phyloP scores from a whole-genome alignment of 1,140 invertebrate species.

The Calephelis virginiensis region DNA sequence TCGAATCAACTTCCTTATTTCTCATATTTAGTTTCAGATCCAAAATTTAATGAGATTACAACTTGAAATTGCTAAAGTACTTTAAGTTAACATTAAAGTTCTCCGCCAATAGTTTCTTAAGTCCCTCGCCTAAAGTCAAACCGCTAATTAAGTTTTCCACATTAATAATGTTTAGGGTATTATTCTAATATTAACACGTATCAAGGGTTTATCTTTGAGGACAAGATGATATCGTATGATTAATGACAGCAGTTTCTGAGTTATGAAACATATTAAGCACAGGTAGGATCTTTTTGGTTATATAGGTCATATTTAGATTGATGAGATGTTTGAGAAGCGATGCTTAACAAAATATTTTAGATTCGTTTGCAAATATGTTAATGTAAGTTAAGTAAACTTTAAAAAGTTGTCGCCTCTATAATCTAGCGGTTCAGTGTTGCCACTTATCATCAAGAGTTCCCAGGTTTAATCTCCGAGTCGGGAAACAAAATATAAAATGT shows the following conservation, averaged over 20 bases:
- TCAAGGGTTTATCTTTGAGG: conserved; percentile 23
- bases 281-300: conserved; percentile 1
- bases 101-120: conserved; percentile 8
- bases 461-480: no score
- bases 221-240: conserved; percentile 23
- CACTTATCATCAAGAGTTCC: no score
- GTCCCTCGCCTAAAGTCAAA: conserved; percentile 16
- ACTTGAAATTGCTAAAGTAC: conserved; percentile 2
- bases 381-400: no score
- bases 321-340: no score
- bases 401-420: no score
- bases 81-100: conserved; percentile 12
- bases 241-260: conserved; percentile 21
- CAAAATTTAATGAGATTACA: conserved; percentile 8
- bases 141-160: conserved; percentile 13
- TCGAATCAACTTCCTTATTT: no score
- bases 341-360: no score
- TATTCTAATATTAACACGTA: conserved; percentile 23
- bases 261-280: conserved; percentile 20
- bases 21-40: neutral
- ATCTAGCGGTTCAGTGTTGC: no score
- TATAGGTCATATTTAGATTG: neutral
- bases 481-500: no score
- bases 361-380: no score
- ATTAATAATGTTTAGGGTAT: conserved; percentile 28